Evolutionary conservation across 2,797 vertebrate species (phyloP), one percentile per base, ranked within the genome.

Genomic region (Aphelocoma californica): DNA sequence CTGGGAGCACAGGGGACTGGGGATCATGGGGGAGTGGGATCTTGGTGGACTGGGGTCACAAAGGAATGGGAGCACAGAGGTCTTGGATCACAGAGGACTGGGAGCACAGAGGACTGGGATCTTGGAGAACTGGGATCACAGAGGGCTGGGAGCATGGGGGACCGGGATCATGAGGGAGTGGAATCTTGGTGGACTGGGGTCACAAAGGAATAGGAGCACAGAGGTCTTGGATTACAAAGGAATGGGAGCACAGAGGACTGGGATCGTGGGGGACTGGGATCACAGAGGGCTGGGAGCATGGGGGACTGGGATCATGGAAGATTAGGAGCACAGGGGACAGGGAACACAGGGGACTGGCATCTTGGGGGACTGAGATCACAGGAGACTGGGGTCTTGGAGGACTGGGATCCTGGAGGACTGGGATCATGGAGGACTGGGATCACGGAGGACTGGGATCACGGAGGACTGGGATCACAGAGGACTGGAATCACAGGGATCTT

Each of bases 101-200:
- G 31, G 38, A 42, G 1, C 4, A 2, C 4, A 5, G 50, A 0
- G 23, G 1, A 9, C 14, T 47, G n/a, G 7, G 34, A 20, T 20
- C 44, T 5, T 44, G 44, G 44, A 7, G 15, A 2, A 24, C 26
- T 31, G 19, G 24, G 50, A n/a, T 0, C 1, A 0, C 0, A 3
- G 21, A 14, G 21, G 56, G 34, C 6, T 25, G 14, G 21, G n/a
- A 34, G 4, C 21, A 15, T 6, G 5, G 10, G 5, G 25, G 8
- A 14, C 8, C 36, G 25, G 34, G 34, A 34, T 34, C 34, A n/a
- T n/a, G n/a, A n/a, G 25, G 19, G 36, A 36, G 36, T 36, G 36
- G 36, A 10, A 36, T 36, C 36, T 36, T 36, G 36, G 36, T 36
- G 36, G 36, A 9, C 36, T 11, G 10, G 20, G 44, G 21, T 12